Base-by-base conservation (phyloP, 2,888 invertebrate genomes). In the Drosophila paranaensis region DNA sequence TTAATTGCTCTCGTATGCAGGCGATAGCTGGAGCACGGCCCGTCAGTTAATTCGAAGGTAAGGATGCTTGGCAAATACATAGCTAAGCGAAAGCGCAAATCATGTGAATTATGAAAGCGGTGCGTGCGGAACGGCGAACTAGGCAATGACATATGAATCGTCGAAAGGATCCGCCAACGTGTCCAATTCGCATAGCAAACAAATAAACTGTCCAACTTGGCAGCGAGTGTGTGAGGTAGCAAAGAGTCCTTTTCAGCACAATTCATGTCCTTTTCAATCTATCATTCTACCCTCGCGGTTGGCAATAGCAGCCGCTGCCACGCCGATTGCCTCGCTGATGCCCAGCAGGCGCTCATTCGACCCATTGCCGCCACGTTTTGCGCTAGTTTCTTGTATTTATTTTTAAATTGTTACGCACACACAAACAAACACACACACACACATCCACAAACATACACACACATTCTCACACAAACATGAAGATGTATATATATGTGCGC, bases 361-460 rank as follows among this genome's bases (percentile, higher is more conserved):
- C 58, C 72, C 72, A 50, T 67, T 62, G 68, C 72, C 73, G 65
- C 70, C 86, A 79, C 71, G 84, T 74, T 72, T 61, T 90, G 90
- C 71, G 83, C 84, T 84, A 90, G 84, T 84, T 84, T 84, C 89
- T 84, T 86, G 83, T 90, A 84, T 84, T 84, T 84, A 84, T 84
- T 84, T 84, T 84, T 90, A 84, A 84, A 84, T 86, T 90, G 90
- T 88, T 86, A 77, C 72, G 58, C 64, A 82, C 71, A 82, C 72
- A 82, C 63, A 76, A 51, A 68, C 60, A 72, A 43, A 76, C 14
- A 58, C 54, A 56, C 45, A 56, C 56, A 66, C 63, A 57, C 43
- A 45, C 58, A 20, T 2, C 37, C 65, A 62, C 43, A 20, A 20
- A 45, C 58, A n/a, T n/a, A 40, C 57, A 56, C 35, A 50, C 45